These are phyloP conservation scores for Chaetura pelagica DNA, from an alignment of 2,113 vertebrate species.

Conservation along the genomic window DNA sequence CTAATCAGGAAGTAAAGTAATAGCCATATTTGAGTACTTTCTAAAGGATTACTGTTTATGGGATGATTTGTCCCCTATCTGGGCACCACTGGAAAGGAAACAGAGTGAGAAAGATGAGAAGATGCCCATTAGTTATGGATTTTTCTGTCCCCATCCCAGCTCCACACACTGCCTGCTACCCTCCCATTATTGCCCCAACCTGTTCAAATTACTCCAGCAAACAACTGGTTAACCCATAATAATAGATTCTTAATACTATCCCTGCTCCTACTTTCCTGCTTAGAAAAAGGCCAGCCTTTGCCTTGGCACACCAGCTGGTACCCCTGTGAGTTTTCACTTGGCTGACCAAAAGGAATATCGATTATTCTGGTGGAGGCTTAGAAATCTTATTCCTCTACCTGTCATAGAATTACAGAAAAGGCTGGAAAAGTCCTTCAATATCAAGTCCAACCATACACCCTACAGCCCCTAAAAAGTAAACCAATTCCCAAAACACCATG, in stretches of 20 bases:
- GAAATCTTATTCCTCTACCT: neutral
- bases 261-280: neutral
- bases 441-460: no score
- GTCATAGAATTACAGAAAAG: neutral
- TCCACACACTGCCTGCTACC: neutral
- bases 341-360: neutral
- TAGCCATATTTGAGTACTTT: constrained; percentile 24
- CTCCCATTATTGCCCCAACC: neutral
- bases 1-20: constrained; percentile 58
- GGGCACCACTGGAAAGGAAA: constrained; percentile 6
- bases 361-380: neutral
- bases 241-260: neutral
- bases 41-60: constrained; percentile 40
- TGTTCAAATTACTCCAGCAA: neutral
- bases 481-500: no score
- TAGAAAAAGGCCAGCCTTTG: neutral
- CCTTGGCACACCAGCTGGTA: neutral
- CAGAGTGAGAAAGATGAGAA: constrained; percentile 20
- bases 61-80: constrained; percentile 44
- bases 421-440: no score
- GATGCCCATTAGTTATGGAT: constrained; percentile 5
- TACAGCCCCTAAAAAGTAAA: no score
- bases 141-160: neutral
- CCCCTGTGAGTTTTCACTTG: neutral
- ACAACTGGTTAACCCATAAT: neutral